Base-by-base conservation (phyloP, 2,888 invertebrate genomes). In the Eupithecia inturbata region DNA sequence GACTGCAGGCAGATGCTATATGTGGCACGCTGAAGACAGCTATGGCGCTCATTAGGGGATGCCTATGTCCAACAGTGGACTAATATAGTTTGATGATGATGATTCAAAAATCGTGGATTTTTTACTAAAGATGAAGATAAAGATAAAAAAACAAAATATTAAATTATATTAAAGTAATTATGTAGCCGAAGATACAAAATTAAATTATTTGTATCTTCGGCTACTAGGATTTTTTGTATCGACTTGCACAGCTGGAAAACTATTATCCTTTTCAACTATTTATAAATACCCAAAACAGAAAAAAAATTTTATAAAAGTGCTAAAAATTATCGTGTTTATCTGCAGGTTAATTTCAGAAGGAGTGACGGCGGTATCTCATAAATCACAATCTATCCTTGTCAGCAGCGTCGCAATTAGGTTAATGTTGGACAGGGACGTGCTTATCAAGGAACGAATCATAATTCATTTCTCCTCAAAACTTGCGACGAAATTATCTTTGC, bases 311-410 rank as follows among this genome's bases (percentile, higher is more conserved):
- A 22, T 53, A 4, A 57, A 26, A 57, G 26, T 26, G 5, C 12
- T 57, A 57, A 57, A 26, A 57, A 14, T 26, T 22, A 57, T 57
- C 26, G 53, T 75, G 78, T 76, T 73, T 10, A 79, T 79, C 77
- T 78, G 77, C 82, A 86, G 84, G 83, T 85, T 81, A 86, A 85
- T 84, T 83, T 84, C 79, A 81, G 81, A 79, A 82, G 81, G 78
- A 81, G 66, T 76, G 73, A 79, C 79, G 82, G 79, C 78, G 81
- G 77, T 71, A 74, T 71, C 82, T 86, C 87, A 78, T 90, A 87
- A 87, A 89, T 90, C 88, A 84, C 85, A 86, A 89, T 90, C 88
- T 85, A 89, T 89, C 88, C 79, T 77, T 83, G 89, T 90, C 89
- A 84, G 83, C 78, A 78, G 76, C 75, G 75, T 77, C 81, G 81